Base-by-base conservation (phyloP, 2,888 invertebrate species). In the Eremobia ochroleuca region DNA sequence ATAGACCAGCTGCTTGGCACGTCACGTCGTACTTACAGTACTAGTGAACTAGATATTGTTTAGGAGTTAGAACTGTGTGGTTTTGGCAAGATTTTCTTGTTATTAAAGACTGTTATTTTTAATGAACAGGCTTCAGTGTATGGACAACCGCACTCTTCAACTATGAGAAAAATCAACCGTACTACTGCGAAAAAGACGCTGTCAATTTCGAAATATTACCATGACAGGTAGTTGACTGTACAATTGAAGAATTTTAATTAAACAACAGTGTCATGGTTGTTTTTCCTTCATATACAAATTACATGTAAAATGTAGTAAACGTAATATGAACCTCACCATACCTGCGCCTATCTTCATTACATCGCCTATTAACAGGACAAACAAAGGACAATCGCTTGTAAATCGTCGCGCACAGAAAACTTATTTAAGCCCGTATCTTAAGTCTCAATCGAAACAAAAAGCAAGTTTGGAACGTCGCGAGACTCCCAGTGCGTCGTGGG, bases 1-100 rank as follows among this genome's bases (percentile, higher is more conserved):
- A 92, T 79, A 76, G 85, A 87, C 85, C 86, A 82, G 85, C 87
- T 90, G 87, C 87, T 89, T 87, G 87, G 87, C 88, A 88, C 88
- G 82, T 86, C 87, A 83, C 84, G 72, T 74, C 59, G 73, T 70
- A 76, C 73, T 81, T 75, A 80, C 69, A 70, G 61, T 83, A 74
- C 70, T 62, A 79, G 69, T 71, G 76, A 85, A 77, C 79, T 83
- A 62, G 76, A 70, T 85, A 73, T 79, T 76, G 76, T 55, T 78
- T 72, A 65, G 65, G 55, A 66, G 8, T 77, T 72, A 76, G 49
- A 69, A 37, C 37, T 81, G 28, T 64, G 55, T 58, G 61, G 55
- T 74, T 79, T 82, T 80, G 73, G 72, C 73, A 76, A 73, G 46
- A 37, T 46, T 70, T 66, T 75, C 68, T 72, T 64, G 31, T 61